Evolutionary conservation across 1,140 invertebrate species (phyloP).

Genomic region (Dreissena rostriformis): DNA sequence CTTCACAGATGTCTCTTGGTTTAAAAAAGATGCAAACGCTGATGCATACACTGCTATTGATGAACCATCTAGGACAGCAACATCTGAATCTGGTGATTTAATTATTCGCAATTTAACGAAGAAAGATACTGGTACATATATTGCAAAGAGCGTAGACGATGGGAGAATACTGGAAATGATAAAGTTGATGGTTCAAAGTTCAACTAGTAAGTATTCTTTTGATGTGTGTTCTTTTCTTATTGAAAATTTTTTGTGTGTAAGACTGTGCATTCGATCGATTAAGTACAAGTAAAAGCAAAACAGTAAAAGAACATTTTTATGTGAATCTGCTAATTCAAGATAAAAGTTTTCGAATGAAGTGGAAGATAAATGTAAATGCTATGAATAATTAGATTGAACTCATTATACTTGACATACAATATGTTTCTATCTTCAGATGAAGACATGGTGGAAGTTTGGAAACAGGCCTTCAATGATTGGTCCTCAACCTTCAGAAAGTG

Average conservation of each 20-base stretch:
- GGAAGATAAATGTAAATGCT: too few relatives aligned
- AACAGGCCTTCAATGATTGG: constrained; percentile 47
- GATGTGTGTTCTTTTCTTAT: neutral
- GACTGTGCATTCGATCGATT: too few relatives aligned
- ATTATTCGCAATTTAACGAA: neutral
- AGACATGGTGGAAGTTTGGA: constrained; percentile 30
- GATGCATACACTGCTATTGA: too few relatives aligned
- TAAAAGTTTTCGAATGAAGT: too few relatives aligned
- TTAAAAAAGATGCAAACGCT: too few relatives aligned
- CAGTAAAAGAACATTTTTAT: too few relatives aligned
- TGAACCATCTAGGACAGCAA: neutral
- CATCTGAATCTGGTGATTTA: constrained; percentile 2
- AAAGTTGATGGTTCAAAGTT: neutral
- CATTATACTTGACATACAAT: too few relatives aligned
- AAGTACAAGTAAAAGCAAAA: too few relatives aligned
- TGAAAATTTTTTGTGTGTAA: neutral
- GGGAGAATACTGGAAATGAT: neutral
- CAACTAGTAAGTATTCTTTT: neutral
- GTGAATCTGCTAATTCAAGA: too few relatives aligned
- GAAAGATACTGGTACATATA: neutral
- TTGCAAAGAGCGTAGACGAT: neutral
- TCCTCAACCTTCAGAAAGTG: constrained; percentile 21
- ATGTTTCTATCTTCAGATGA: constrained; percentile 5
- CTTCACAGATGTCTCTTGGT: too few relatives aligned
- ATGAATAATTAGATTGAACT: too few relatives aligned